These are phyloP conservation scores for Zelleria hepariella DNA, from an alignment of 2,888 invertebrate species.

Conservation along the genomic window DNA sequence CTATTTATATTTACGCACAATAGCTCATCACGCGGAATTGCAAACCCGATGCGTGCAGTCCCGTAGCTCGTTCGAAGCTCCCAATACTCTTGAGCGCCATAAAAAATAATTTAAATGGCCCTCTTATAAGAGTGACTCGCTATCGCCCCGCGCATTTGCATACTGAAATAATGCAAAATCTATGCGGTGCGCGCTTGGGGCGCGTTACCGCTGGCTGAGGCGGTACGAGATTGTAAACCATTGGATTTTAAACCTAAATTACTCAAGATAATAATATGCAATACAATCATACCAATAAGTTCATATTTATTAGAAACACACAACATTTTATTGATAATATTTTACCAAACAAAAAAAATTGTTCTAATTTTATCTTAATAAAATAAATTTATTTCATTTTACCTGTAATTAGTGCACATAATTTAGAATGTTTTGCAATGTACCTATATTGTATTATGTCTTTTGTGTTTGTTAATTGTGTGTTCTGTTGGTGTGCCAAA, in stretches of 20 bases:
- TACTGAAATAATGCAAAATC: constrained; percentile 72
- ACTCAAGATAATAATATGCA: no score
- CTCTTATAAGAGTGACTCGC: constrained; percentile 59
- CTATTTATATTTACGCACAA: constrained; percentile 30
- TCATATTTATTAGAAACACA: neutral
- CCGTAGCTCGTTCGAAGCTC: constrained; percentile 41
- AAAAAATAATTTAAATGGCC: constrained; percentile 74
- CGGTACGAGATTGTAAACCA: constrained; percentile 5
- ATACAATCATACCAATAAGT: neutral
- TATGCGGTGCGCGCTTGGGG: constrained; percentile 54
- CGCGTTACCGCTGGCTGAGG: constrained; percentile 32
- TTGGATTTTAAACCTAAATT: constrained; percentile 15
- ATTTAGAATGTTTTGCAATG: no score
- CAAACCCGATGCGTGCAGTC: constrained; percentile 39
- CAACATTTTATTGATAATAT: no score
- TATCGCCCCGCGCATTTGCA: constrained; percentile 66
- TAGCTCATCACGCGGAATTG: constrained; percentile 30
- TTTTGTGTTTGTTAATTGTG: no score
- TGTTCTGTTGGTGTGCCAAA: no score
- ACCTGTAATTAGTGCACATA: no score
- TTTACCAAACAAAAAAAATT: no score
- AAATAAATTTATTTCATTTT: no score
- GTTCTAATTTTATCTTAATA: no score
- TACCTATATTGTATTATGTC: no score
- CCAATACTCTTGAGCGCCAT: constrained; percentile 70